Base-by-base conservation (phyloP, 1,140 invertebrate genomes). In the Magallana gigas region DNA sequence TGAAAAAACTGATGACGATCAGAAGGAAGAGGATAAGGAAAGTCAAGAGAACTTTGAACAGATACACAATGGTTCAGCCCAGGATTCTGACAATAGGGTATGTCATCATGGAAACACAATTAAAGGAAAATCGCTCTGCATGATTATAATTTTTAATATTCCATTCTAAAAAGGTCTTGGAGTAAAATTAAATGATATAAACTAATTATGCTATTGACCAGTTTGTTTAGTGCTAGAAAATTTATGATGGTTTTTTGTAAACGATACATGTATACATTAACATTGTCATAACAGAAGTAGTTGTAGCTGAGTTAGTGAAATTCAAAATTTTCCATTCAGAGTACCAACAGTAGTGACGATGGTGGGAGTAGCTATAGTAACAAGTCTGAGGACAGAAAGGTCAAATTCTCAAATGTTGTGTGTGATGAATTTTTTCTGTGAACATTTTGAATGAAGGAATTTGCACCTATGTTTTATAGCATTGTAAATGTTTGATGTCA, bases 1-100 rank as follows among this genome's bases (percentile, higher is more conserved):
- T 84, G 89, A 85, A 2, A 86, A 88, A 23, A 86, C 85, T 8
- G 88, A 85, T 12, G 85, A 88, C 48, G 83, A 88, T 59, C 76
- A 80, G 57, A 83, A 59, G 64, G 86, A 88, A 64, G 90, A 88
- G 59, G 88, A 85, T 14, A 81, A 18, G 29, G 59, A 23, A 68
- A 48, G n/a, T 16, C 6, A 16, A 14, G 85, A 86, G n/a, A 76
- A 57, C 48, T 85, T 85, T 8, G 68, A 76, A 57, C 64, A 83
- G 12, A 36, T 81, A 60, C 76, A 68, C 6, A 84, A 85, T 85
- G 84, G 76, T 57, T 58, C 8, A 59, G 56, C 56, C 58, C 48
- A 36, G 14, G 68, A 89, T 58, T 58, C 76, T 12, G 59, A 89
- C 12, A 81, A 62, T 87, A 29, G 83, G 85, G 62, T 85, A 23